Evolutionary conservation across 2,888 invertebrate species (phyloP).

Genomic region (Watsonalla binaria): DNA sequence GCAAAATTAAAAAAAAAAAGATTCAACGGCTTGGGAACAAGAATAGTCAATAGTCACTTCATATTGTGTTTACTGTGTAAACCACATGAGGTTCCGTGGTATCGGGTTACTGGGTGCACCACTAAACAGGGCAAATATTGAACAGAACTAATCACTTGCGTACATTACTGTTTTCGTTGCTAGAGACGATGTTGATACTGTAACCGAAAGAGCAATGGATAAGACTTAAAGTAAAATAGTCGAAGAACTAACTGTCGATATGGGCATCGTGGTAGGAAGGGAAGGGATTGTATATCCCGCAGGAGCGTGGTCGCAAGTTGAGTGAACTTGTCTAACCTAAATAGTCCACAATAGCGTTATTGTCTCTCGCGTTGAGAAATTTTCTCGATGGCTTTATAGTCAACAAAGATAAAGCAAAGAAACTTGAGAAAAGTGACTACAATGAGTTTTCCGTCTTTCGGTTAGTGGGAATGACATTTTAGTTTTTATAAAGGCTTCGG

Average conservation of each 20-base stretch:
- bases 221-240: constrained; percentile 5
- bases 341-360: constrained; percentile 64
- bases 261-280: constrained; percentile 27
- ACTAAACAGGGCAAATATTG: constrained; percentile 17
- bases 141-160: constrained; percentile 25
- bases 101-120: constrained; percentile 54
- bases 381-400: constrained; percentile 48
- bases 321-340: constrained; percentile 72
- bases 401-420: constrained; percentile 34
- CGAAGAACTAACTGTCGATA: constrained; percentile 9
- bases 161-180: constrained; percentile 26
- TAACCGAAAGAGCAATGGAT: constrained; percentile 31
- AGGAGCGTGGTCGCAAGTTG: constrained; percentile 64
- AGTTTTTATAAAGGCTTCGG: background rate
- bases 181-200: background rate
- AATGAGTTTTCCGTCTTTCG: constrained; percentile 6
- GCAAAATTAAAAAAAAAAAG: constrained; percentile 67
- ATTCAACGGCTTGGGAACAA: constrained; percentile 54
- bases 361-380: constrained; percentile 54
- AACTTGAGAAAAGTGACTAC: constrained; percentile 5
- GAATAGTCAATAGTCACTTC: constrained; percentile 78
- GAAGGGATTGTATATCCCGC: constrained; percentile 60
- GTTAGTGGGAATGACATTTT: constrained; percentile 3
- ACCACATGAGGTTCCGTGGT: constrained; percentile 68
- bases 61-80: constrained; percentile 73